Base-by-base conservation (phyloP, 2,797 vertebrate species). In the Acrossocheilus fasciatus region DNA sequence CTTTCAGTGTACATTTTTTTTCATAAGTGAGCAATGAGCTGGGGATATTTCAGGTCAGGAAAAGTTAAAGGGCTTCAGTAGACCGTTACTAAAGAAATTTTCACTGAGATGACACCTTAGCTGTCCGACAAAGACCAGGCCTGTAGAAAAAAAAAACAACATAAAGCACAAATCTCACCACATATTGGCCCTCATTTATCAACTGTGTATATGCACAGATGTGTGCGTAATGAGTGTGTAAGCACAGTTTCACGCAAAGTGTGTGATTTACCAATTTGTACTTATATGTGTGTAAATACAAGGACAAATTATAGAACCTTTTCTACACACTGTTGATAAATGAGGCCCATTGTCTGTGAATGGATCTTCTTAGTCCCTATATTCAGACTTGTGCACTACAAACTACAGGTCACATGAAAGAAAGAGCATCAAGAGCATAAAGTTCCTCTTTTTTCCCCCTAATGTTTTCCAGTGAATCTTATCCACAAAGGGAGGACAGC, bases 401-500 rank as follows among this genome's bases (percentile, higher is more conserved):
- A 50, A 78, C 23, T 30, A 39, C 43, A 69, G 45, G 43, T 81
- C 43, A 68, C 12, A 10, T 10, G 4, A 30, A 12, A 68, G n/a
- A 62, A 62, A 62, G 20, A 17, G 39, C 36, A 78, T 39, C 2
- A 43, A 79, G 18, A n/a, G 12, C 20, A 78, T 43, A 3, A 62
- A 45, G 26, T 8, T 68, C 43, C 17, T 68, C 14, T 74, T 30
- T 9, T 18, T 59, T 43, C 15, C 26, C 47, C 23, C 15, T n/a
- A 45, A 69, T 47, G 14, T 74, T 74, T 47, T 50, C 11, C 18
- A 45, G 15, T 50, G 4, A 69, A 69, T 47, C 47, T 54, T 77
- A 54, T 59, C 52, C 50, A 80, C n/a, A 45, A 57, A 59, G 54
- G 70, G 39, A 76, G 26, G 74, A 66, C 7, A 77, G 5, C n/a